Percentiles rank a stretch among this genome's conserved stretches.
Conservation (phyloP, 2,797 vertebrate species). For the Eutrigla gurnardus region DNA sequence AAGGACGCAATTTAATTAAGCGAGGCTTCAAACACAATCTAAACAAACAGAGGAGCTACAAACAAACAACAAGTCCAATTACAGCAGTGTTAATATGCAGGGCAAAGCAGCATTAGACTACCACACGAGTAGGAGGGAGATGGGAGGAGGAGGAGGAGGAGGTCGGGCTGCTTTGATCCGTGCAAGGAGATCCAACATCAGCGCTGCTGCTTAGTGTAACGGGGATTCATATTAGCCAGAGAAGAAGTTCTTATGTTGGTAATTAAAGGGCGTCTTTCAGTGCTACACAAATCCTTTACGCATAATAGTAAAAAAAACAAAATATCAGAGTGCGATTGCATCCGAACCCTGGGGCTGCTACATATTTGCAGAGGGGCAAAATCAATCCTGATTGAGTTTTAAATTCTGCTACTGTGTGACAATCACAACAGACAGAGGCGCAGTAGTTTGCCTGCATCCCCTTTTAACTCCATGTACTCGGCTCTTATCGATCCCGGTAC, state of each 20-base stretch:
- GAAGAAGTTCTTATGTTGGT: slow-evolving; percentile 36
- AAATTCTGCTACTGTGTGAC: slow-evolving; percentile 42
- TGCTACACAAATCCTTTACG: slow-evolving; percentile 33
- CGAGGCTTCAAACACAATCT: slow-evolving; percentile 73
- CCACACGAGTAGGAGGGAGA: slow-evolving; percentile 42
- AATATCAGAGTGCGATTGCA: slow-evolving; percentile 36
- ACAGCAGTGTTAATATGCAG: slow-evolving; percentile 73
- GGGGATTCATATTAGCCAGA: slow-evolving; percentile 40
- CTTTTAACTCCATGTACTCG: slow-evolving; percentile 26
- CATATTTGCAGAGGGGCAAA: slow-evolving; percentile 40
- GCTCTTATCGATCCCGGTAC: slow-evolving; percentile 52
- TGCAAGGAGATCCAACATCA: slow-evolving; percentile 53
- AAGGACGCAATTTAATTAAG: slow-evolving; percentile 74
- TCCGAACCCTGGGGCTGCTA: slow-evolving; percentile 28
- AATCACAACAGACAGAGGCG: slow-evolving; percentile 35
- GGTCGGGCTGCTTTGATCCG: slow-evolving; percentile 67
- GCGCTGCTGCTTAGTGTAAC: slow-evolving; percentile 36
- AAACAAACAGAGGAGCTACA: slow-evolving; percentile 74
- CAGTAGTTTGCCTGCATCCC: slow-evolving; percentile 29
- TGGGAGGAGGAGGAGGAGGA: slow-evolving; percentile 34
- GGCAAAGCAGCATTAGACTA: slow-evolving; percentile 60
- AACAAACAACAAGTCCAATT: slow-evolving; percentile 78
- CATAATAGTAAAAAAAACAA: slow-evolving; percentile 16
- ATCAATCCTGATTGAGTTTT: slow-evolving; percentile 57
- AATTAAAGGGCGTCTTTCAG: slow-evolving; percentile 51